Evolutionary conservation across 1,140 invertebrate genomes (phyloP).

Genomic region (Zaprionus ornatus): DNA sequence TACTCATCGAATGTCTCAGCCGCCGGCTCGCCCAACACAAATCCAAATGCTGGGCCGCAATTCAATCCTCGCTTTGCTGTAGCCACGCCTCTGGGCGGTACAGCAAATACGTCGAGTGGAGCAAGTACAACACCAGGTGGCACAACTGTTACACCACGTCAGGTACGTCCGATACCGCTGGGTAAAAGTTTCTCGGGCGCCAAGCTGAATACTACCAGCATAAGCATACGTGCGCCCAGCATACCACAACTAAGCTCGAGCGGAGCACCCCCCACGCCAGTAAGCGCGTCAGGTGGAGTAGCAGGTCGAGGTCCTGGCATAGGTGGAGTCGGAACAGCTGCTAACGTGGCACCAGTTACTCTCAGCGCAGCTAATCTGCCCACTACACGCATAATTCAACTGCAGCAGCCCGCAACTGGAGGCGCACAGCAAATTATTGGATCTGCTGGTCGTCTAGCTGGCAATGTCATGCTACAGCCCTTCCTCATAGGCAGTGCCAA

Average conservation of each 20-base stretch:
- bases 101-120: constrained; percentile 20
- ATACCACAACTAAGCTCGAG: constrained; percentile 65
- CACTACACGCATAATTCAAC: constrained; percentile 80
- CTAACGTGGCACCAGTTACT: constrained; percentile 40
- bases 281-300: constrained; percentile 58
- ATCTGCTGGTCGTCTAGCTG: constrained; percentile 60
- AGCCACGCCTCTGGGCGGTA: constrained; percentile 55
- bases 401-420: constrained; percentile 74
- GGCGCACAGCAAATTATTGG: constrained; percentile 75
- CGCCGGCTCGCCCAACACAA: constrained; percentile 42
- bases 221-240: constrained; percentile 79
- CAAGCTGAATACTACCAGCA: constrained; percentile 79
- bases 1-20: constrained; percentile 74
- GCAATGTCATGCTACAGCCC: constrained; percentile 80
- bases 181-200: constrained; percentile 69
- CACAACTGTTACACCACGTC: constrained; percentile 66
- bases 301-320: constrained; percentile 48
- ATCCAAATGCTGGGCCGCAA: constrained; percentile 59
- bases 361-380: constrained; percentile 68
- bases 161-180: constrained; percentile 75
- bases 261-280: constrained; percentile 56
- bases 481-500: constrained; percentile 79
- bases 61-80: constrained; percentile 82
- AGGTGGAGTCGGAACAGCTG: constrained; percentile 37
- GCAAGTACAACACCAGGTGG: constrained; percentile 61